Conservation (phyloP, 2,113 vertebrate species). For the Misgurnus mizolepis region DNA sequence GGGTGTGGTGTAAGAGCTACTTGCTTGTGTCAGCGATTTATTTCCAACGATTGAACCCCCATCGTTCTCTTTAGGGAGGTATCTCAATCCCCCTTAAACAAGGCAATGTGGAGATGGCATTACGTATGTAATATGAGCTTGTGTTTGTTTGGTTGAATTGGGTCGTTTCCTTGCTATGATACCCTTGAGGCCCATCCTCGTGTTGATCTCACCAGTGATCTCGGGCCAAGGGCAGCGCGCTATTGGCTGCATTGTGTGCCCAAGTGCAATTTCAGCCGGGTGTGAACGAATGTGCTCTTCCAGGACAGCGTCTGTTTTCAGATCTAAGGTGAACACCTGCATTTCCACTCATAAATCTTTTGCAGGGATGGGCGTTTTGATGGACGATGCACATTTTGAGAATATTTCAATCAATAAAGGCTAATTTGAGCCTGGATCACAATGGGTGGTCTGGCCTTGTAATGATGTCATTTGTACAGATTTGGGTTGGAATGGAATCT, state of each 20-base stretch:
- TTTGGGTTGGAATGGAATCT: background rate
- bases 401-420: constrained; percentile 16
- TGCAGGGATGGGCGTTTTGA: background rate
- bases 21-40: constrained; percentile 49
- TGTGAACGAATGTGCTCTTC: constrained; percentile 9
- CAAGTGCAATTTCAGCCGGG: constrained; percentile 21
- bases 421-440: constrained; percentile 20
- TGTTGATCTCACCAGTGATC: constrained; percentile 37
- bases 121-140: constrained; percentile 21
- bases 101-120: constrained; percentile 23
- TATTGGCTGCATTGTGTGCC: constrained; percentile 15
- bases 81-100: constrained; percentile 19
- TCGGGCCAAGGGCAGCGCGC: constrained; percentile 34
- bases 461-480: constrained; percentile 9
- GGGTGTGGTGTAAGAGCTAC: constrained; percentile 38
- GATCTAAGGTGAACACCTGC: constrained; percentile 12
- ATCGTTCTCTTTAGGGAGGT: background rate
- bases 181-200: constrained; percentile 24
- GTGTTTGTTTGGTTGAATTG: constrained; percentile 44
- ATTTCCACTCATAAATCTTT: constrained; percentile 22
- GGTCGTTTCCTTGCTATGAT: constrained; percentile 38
- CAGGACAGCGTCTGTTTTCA: background rate
- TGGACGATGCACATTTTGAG: background rate
- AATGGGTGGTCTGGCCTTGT: background rate
- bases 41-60: constrained; percentile 44